Evolutionary conservation across 2,797 vertebrate species (phyloP).

Genomic region (Myiothlypis coronata): DNA sequence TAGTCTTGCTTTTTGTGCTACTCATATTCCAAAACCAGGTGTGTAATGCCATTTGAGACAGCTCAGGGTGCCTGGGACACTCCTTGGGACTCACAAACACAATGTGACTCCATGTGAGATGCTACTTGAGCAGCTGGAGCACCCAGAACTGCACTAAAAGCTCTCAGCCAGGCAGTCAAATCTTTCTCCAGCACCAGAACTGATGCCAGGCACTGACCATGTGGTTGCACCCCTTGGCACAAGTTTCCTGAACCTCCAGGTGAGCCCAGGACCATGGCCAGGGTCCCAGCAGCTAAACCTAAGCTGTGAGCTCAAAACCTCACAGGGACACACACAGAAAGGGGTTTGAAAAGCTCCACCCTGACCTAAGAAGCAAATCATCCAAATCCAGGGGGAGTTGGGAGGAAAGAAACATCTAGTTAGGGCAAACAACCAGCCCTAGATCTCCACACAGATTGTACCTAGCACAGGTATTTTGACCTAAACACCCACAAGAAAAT

Average conservation of each 20-base stretch:
- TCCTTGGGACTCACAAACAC: not conserved
- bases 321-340: not conserved
- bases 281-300: not conserved
- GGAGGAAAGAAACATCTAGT: not conserved
- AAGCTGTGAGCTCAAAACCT: not conserved
- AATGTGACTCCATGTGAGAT: fast-evolving
- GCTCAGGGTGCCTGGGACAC: not conserved
- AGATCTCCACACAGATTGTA: not conserved
- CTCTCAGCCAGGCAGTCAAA: not conserved
- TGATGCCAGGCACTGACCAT: not conserved
- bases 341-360: not conserved
- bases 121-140: not conserved
- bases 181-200: not conserved
- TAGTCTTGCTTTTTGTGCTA: not conserved
- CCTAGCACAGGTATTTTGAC: not conserved
- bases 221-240: not conserved
- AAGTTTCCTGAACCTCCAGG: not conserved
- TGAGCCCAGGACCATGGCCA: not conserved
- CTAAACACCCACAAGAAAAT: not conserved
- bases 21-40: not conserved
- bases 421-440: fast-evolving
- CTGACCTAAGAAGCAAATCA: not conserved
- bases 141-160: not conserved
- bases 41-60: not conserved
- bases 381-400: not conserved